These are phyloP conservation scores for Saxidomus purpurata DNA, from an alignment of 1,140 invertebrate genomes.

Conservation along the genomic window DNA sequence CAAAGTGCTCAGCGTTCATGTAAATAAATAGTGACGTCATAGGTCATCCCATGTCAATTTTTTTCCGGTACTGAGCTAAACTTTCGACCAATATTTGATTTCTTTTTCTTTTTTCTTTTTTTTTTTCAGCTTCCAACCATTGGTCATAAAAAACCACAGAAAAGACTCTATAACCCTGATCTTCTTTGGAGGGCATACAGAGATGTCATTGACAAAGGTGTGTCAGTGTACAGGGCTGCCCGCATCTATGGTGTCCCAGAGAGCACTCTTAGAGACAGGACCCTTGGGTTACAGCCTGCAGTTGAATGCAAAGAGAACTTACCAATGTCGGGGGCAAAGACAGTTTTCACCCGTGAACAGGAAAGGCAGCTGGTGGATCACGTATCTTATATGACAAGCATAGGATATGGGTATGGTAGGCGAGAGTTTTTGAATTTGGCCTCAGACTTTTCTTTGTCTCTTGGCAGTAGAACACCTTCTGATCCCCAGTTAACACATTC, in stretches of 20 bases:
- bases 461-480: neutral
- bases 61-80: no score
- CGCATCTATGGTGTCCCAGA: constrained; percentile 11
- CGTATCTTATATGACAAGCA: constrained; percentile 41
- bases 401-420: constrained; percentile 42
- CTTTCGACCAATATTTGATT: neutral
- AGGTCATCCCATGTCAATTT: no score
- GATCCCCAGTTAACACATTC: neutral
- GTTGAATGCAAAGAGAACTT: neutral
- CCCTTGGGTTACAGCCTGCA: constrained; percentile 25
- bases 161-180: neutral
- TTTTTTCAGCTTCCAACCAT: constrained; percentile 89
- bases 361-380: neutral
- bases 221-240: constrained; percentile 26
- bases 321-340: neutral
- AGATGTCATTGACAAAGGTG: neutral
- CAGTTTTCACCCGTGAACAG: neutral
- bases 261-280: constrained; percentile 19
- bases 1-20: neutral
- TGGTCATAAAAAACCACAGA: constrained; percentile 89
- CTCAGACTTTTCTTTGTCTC: constrained; percentile 8
- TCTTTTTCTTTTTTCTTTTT: neutral
- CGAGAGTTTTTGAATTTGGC: constrained; percentile 4
- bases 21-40: neutral
- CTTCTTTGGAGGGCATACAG: neutral